Base-by-base conservation (phyloP, 1,140 invertebrate species). In the Tribolium castaneum region DNA sequence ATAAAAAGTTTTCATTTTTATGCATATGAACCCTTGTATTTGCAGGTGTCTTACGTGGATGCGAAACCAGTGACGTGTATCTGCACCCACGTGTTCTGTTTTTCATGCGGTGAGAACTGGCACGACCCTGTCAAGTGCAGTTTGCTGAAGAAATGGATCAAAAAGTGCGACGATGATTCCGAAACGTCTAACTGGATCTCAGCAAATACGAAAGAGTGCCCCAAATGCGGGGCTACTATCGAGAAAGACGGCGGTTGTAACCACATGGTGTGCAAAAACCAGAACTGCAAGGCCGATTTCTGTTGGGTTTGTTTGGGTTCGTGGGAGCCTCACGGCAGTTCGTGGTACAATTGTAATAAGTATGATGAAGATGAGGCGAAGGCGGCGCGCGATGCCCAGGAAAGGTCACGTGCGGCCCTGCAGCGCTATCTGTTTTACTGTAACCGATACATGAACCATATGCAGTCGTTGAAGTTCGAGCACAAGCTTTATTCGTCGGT, bases 391-490 rank as follows among this genome's bases (percentile, higher is more conserved):
- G 96, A 99, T 89, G 96, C 96, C 25, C 98, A 99, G 87, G 98
- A 99, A 89, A 94, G 93, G 84, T 98, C 98, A 5, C 90, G 98
- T 59, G 93, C 97, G 16, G 97, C 97, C 10, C 86, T 94, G 10
- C 97, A 97, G 86, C 93, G 98, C 81, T 99, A 99, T 88, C 89
- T 99, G 70, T 99, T 99, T 89, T 99, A 99, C 87, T 99, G 97
- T 87, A 99, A 99, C 89, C 94, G 98, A 59, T 94, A 95, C 85
- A 92, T 93, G 90, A 94, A 94, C 85, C 93, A 94, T 84, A 92
- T 93, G 90, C 92, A 94, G 85, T 92, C 91, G 78, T 88, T 94
- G 73, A 93, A 93, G 84, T 93, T 95, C 87, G 93, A 94, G 85
- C 88, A 92, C 82, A 94, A 94, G 87, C 82, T 92, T 4, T 91